Percentiles rank a stretch among this genome's conserved stretches.
phyloP scores from a whole-genome alignment of 2,888 invertebrate genomes.

The Sphaeridia pumilis region DNA sequence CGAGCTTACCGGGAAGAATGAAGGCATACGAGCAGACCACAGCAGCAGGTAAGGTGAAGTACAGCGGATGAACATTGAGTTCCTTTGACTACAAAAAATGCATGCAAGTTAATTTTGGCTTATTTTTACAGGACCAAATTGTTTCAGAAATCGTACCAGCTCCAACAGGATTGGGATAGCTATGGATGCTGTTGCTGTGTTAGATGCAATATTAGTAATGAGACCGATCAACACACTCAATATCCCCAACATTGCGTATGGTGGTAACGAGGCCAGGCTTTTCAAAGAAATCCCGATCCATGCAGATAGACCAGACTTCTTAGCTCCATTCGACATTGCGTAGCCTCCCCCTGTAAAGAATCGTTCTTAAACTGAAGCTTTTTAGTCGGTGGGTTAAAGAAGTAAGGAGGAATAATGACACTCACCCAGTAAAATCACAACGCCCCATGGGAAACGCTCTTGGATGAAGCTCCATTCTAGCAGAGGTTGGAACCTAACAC shows the following conservation, averaged over 20 bases:
- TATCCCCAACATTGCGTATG: constrained; percentile 7
- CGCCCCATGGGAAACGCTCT: constrained; percentile 72
- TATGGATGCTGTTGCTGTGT: constrained; percentile 81
- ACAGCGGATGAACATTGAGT: constrained; percentile 67
- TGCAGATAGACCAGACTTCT: constrained; percentile 61
- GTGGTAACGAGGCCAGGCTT: constrained; percentile 7
- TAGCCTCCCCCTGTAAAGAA: constrained; percentile 61
- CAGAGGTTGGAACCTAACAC: constrained; percentile 13
- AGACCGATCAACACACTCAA: constrained; percentile 12
- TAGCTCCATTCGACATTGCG: constrained; percentile 75
- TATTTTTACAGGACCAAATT: not conserved
- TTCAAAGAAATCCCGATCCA: constrained; percentile 51
- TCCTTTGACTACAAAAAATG: constrained; percentile 50
- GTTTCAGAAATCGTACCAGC: constrained; percentile 47
- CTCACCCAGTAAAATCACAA: constrained; percentile 28
- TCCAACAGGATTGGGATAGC: constrained; percentile 71
- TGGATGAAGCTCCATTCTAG: constrained; percentile 64
- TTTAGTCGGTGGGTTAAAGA: not conserved
- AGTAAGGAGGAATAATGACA: not conserved
- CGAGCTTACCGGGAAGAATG: constrained; percentile 36
- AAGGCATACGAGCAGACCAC: constrained; percentile 84
- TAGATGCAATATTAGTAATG: constrained; percentile 63
- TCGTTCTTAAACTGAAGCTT: not conserved
- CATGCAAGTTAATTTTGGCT: too few relatives aligned
- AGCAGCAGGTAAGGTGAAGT: constrained; percentile 78